Conservation (phyloP, 2,797 vertebrate genomes). For the Bryconaethiops microstoma region DNA sequence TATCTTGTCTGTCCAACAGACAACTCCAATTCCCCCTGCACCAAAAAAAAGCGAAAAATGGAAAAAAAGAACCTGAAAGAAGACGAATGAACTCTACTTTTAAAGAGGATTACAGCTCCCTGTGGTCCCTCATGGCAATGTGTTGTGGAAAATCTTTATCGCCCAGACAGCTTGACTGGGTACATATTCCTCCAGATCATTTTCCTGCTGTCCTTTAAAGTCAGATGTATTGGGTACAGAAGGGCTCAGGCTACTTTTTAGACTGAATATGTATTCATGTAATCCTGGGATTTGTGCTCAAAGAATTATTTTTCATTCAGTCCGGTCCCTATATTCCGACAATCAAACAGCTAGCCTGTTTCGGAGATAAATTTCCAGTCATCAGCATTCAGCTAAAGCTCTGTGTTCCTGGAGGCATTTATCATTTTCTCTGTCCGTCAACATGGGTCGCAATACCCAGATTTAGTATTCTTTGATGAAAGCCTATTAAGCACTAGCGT, state of each 20-base stretch:
- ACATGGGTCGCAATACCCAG: slow-evolving; percentile 18
- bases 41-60: not conserved
- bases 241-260: slow-evolving; percentile 42
- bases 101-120: slow-evolving; percentile 74
- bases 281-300: slow-evolving; percentile 65
- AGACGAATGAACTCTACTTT: slow-evolving; percentile 52
- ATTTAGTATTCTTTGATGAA: slow-evolving; percentile 17
- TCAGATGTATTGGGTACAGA: slow-evolving; percentile 48
- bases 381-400: slow-evolving; percentile 48
- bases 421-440: slow-evolving; percentile 40
- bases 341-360: slow-evolving; percentile 58
- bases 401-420: slow-evolving; percentile 46
- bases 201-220: slow-evolving; percentile 64
- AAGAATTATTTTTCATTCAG: slow-evolving; percentile 58
- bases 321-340: slow-evolving; percentile 60
- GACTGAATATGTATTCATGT: slow-evolving; percentile 54
- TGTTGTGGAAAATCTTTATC: slow-evolving; percentile 68
- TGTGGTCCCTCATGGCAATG: slow-evolving; percentile 64
- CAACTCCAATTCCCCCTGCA: slow-evolving; percentile 16
- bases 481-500: not conserved
- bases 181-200: slow-evolving; percentile 67
- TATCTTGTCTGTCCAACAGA: slow-evolving; percentile 22
- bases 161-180: slow-evolving; percentile 62
- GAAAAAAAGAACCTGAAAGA: slow-evolving; percentile 35
- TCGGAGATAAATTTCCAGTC: slow-evolving; percentile 57